Conservation (phyloP, 2,797 vertebrate genomes). For the Megaceryle alcyon region DNA sequence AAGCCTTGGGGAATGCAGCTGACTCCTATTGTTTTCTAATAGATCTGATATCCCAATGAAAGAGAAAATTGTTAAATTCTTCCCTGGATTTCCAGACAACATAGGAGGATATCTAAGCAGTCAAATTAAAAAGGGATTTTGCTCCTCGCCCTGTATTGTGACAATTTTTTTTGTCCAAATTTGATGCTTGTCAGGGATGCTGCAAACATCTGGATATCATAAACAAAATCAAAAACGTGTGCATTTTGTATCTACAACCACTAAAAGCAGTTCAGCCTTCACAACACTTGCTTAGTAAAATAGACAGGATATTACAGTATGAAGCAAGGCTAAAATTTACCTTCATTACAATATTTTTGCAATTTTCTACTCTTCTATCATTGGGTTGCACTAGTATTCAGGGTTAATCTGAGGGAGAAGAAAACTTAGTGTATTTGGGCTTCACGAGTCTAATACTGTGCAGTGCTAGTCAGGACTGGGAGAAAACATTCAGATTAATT, state of each 20-base stretch:
- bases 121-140: neutral
- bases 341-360: neutral
- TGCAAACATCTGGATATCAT: neutral
- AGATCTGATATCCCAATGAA: neutral
- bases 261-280: neutral
- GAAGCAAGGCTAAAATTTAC: neutral
- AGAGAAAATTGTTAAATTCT: neutral
- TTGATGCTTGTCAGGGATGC: neutral
- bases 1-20: slow-evolving; percentile 7
- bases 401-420: neutral
- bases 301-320: neutral
- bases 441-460: neutral
- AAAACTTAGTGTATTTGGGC: neutral
- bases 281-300: neutral
- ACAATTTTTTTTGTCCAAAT: neutral
- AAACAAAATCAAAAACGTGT: neutral
- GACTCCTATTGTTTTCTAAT: slow-evolving; percentile 26
- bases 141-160: neutral
- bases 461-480: neutral
- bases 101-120: neutral
- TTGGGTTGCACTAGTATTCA: neutral
- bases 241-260: neutral
- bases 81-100: neutral
- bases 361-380: neutral
- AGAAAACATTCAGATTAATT: neutral